A percentile compares a stretch with the other conserved stretches of the same genome.
phyloP scores from a whole-genome alignment of 2,113 vertebrate species.

The Carassius auratus region DNA sequence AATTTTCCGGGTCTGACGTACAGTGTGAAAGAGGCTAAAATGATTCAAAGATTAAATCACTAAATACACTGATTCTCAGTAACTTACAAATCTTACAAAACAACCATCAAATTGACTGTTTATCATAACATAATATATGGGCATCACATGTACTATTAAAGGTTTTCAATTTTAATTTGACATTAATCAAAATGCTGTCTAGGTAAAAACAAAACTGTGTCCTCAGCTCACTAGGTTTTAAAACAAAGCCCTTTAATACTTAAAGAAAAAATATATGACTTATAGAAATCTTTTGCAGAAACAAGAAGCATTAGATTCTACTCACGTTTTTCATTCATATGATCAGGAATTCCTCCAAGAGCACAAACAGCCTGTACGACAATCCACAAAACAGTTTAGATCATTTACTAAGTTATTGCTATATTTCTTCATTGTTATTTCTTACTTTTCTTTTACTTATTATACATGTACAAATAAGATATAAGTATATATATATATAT shows the following conservation, averaged over 20 bases:
- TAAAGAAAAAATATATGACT: too few relatives aligned
- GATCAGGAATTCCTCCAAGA: slow-evolving; percentile 92
- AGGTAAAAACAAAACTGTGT: background rate
- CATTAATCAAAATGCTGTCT: background rate
- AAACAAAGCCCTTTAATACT: background rate
- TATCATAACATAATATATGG: too few relatives aligned
- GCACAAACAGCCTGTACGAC: slow-evolving; percentile 89
- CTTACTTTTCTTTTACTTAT: too few relatives aligned
- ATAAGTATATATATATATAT: background rate
- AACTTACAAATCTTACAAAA: too few relatives aligned
- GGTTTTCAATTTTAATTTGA: background rate
- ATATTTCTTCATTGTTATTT: background rate
- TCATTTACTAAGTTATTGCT: background rate
- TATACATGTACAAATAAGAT: too few relatives aligned
- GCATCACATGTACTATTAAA: too few relatives aligned
- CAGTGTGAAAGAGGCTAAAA: too few relatives aligned
- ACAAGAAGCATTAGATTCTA: slow-evolving; percentile 27
- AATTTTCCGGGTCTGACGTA: too few relatives aligned
- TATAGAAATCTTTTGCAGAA: background rate
- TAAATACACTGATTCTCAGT: background rate
- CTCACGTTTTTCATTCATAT: slow-evolving; percentile 98
- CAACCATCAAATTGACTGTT: too few relatives aligned
- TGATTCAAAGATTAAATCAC: too few relatives aligned
- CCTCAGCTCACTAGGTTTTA: background rate
- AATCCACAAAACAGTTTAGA: background rate